phyloP scores from a whole-genome alignment of 2,888 invertebrate species.

The Caenorhabditis panamensis region DNA sequence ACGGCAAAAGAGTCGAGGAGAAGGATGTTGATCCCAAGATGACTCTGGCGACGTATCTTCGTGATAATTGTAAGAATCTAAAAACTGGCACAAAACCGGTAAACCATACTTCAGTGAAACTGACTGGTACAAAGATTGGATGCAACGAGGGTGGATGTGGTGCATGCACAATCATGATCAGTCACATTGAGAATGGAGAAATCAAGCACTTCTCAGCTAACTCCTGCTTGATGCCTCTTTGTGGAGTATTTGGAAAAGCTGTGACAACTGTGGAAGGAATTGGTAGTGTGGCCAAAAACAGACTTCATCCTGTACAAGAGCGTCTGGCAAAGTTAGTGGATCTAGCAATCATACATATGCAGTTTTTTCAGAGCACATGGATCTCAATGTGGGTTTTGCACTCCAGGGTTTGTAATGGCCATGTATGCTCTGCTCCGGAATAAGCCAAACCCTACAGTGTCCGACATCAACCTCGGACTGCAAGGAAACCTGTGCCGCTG shows the following conservation, averaged over 20 bases:
- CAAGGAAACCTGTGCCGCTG: conserved; percentile 89
- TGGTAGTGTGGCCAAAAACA: conserved; percentile 87
- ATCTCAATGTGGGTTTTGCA: conserved; percentile 95
- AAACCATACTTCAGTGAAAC: conserved; percentile 67
- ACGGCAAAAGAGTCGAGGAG: conserved; percentile 77
- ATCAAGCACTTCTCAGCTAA: conserved; percentile 85
- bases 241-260: conserved; percentile 90
- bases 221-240: conserved; percentile 91
- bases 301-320: conserved; percentile 89
- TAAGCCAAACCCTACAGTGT: conserved; percentile 85
- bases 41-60: conserved; percentile 75
- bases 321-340: conserved; percentile 74
- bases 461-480: conserved; percentile 75
- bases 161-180: conserved; percentile 82
- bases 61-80: conserved; percentile 73
- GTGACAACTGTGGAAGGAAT: conserved; percentile 95
- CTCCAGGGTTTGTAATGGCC: conserved; percentile 97
- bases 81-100: neutral
- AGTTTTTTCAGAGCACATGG: conserved; percentile 88
- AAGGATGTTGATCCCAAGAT: conserved; percentile 75
- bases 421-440: conserved; percentile 92
- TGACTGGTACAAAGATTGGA: conserved; percentile 82
- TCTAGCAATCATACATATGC: too few species aligned
- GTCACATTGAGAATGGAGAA: conserved; percentile 53
- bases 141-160: conserved; percentile 83